These are phyloP conservation scores for Laothoe populi DNA, from an alignment of 2,888 invertebrate species.

Conservation along the genomic window DNA sequence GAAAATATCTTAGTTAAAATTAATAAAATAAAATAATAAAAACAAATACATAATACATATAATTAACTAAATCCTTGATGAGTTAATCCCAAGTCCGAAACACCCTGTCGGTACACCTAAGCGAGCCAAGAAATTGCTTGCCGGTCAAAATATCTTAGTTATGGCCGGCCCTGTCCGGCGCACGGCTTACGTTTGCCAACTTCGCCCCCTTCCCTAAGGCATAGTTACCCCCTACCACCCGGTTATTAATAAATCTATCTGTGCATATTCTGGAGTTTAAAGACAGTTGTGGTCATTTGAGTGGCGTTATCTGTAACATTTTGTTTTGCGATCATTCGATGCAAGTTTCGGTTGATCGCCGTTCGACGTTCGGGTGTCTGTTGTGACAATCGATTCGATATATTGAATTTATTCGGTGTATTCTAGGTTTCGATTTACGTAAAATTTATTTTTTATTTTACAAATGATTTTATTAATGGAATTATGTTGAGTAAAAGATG, in stretches of 20 bases:
- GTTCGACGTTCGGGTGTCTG: background rate
- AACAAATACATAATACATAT: conserved; percentile 57
- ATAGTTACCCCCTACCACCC: conserved; percentile 59
- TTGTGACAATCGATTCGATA: background rate
- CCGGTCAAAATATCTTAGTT: conserved; percentile 85
- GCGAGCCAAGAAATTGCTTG: conserved; percentile 79
- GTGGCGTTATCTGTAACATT: conserved; percentile 44
- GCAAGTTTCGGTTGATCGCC: conserved; percentile 28
- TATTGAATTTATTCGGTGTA: background rate
- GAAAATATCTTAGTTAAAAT: background rate
- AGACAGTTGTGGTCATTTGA: conserved; percentile 63
- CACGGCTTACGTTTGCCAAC: conserved; percentile 82
- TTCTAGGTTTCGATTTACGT: background rate
- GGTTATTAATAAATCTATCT: conserved; percentile 84
- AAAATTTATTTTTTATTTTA: too few species aligned
- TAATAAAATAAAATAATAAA: conserved; percentile 39
- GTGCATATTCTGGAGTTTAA: conserved; percentile 73
- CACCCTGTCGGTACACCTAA: conserved; percentile 69
- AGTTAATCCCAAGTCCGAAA: conserved; percentile 55
- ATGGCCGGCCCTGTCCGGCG: conserved; percentile 82
- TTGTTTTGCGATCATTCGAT: conserved; percentile 4
- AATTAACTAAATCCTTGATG: conserved; percentile 60
- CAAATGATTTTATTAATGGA: background rate
- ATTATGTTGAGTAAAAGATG: too few species aligned
- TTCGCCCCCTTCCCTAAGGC: conserved; percentile 70